Evolutionary conservation across 2,113 vertebrate species (phyloP), one percentile per base, ranked within the genome.

Genomic region (Brachyhypopomus gauderio): DNA sequence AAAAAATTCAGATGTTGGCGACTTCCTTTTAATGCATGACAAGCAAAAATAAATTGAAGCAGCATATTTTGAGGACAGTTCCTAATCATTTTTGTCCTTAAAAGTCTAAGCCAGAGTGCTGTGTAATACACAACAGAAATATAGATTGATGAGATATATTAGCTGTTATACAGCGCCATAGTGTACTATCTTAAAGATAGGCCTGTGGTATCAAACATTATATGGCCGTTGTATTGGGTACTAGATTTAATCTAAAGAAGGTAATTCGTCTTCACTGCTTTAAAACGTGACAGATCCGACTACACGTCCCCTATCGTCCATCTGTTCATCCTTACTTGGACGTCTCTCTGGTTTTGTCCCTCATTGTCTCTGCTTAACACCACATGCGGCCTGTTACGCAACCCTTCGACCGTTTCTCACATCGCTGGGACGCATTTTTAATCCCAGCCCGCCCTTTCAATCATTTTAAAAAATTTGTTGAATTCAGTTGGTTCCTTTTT

Each of bases 341-440:
- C 27, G 19, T 66, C 16, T 34, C 63, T 66, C 27, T 14, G 2
- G 34, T 17, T 41, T 48, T 41, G n/a, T 38, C 8, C 20, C 55
- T 72, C 77, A 62, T 62, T 71, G 34, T 71, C 55, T 11, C 78
- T 52, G 70, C 78, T 73, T 66, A 80, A 74, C 30, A 38, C 79
- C 9, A 19, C 60, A 58, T 58, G 79, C 79, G 23, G 60, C 45
- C 22, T 30, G 59, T 56, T 74, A 60, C 36, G 62, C 20, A 55
- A 80, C 73, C 59, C 52, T 74, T 80, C 38, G 3, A 66, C 56
- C 60, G 67, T 20, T 58, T n/a, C 48, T 67, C 48, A 48, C 45
- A 48, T n/a, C 66, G 12, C 14, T 66, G 30, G 55, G 58, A 22
- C 23, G 19, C n/a, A 52, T 34, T 34, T 58, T 19, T 20, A 20